These are phyloP conservation scores for Poeciliopsis retropinna DNA, from an alignment of 2,113 vertebrate species.

Conservation along the genomic window DNA sequence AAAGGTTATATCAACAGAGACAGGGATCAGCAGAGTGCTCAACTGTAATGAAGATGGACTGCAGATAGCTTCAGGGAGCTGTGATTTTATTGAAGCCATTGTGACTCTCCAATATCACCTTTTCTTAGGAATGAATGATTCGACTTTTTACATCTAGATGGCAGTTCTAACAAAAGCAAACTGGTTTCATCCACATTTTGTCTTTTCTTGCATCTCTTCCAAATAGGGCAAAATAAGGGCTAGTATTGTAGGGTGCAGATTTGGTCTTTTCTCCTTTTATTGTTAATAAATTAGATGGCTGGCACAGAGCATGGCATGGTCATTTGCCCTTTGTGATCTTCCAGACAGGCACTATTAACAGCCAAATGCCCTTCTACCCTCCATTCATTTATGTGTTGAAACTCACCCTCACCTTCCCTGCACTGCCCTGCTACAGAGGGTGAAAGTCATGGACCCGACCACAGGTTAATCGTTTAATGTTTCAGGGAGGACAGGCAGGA, in stretches of 20 bases:
- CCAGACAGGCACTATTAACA: slow-evolving; percentile 57
- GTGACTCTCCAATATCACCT: slow-evolving; percentile 71
- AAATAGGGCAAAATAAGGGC: slow-evolving; percentile 31
- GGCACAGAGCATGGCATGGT: slow-evolving; percentile 58
- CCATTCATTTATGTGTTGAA: slow-evolving; percentile 61
- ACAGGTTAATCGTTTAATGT: slow-evolving; percentile 60
- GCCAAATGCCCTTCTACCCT: slow-evolving; percentile 56
- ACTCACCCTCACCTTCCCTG: slow-evolving; percentile 48
- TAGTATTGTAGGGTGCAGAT: slow-evolving; percentile 33
- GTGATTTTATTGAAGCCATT: slow-evolving; percentile 77
- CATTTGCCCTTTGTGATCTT: slow-evolving; percentile 64
- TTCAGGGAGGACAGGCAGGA: slow-evolving; percentile 35
- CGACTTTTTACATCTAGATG: slow-evolving; percentile 49
- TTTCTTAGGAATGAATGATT: slow-evolving; percentile 72
- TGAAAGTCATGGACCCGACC: slow-evolving; percentile 47
- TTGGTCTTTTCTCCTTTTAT: slow-evolving; percentile 36
- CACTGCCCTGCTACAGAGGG: slow-evolving; percentile 21
- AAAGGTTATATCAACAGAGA: slow-evolving; percentile 68
- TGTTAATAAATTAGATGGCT: slow-evolving; percentile 68
- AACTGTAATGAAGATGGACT: slow-evolving; percentile 79
- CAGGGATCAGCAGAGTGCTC: slow-evolving; percentile 68
- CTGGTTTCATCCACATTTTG: slow-evolving; percentile 21
- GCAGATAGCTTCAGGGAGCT: slow-evolving; percentile 76
- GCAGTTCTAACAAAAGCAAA: slow-evolving; percentile 37
- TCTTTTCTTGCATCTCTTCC: slow-evolving; percentile 16